These are phyloP conservation scores for Zygaena filipendulae DNA, from an alignment of 2,888 invertebrate species.

Conservation along the genomic window DNA sequence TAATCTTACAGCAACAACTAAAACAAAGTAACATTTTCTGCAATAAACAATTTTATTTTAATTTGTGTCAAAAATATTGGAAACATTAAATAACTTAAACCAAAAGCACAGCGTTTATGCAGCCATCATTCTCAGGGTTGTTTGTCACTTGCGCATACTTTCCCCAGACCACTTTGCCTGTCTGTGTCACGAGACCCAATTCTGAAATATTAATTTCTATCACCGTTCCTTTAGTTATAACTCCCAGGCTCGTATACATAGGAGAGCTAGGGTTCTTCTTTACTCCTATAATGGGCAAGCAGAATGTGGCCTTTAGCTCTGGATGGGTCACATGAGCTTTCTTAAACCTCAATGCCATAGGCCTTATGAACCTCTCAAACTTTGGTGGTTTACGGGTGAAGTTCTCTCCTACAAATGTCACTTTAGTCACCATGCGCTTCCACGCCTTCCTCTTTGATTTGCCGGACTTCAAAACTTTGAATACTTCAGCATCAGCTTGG, in stretches of 20 bases:
- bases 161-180: conserved; percentile 99
- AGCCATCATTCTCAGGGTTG: conserved; percentile 99
- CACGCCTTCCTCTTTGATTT: conserved; percentile 96
- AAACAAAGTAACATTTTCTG: no score
- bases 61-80: no score
- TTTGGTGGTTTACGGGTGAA: conserved; percentile 99
- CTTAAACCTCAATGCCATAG: conserved; percentile 96
- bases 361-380: conserved; percentile 97
- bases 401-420: conserved; percentile 96
- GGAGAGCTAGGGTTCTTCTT: conserved; percentile 99
- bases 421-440: conserved; percentile 99
- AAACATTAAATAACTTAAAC: no score
- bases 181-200: conserved; percentile 97
- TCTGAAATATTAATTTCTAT: conserved; percentile 99
- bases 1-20: no score
- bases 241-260: conserved; percentile 96
- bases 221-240: conserved; percentile 98
- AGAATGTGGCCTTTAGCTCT: conserved; percentile 97
- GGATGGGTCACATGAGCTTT: conserved; percentile 99
- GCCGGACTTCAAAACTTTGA: conserved; percentile 91
- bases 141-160: conserved; percentile 99
- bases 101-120: conserved; percentile 97
- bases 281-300: conserved; percentile 96
- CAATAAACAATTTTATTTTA: no score
- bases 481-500: conserved; percentile 96